Conservation (phyloP, 2,888 invertebrate genomes). For the Syrista parreyssii region DNA sequence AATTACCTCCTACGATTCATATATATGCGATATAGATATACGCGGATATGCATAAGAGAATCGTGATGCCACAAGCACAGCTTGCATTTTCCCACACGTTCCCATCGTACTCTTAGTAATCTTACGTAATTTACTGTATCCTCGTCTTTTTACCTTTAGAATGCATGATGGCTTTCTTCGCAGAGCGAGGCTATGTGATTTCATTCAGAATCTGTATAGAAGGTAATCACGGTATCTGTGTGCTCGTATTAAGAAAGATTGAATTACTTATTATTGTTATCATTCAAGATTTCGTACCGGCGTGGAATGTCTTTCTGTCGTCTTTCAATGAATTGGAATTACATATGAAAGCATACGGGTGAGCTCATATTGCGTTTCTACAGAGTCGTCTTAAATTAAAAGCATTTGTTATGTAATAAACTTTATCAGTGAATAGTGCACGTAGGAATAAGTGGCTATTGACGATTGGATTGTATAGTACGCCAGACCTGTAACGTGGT, state of each 20-base stretch:
- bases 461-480: not conserved
- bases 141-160: not conserved
- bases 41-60: not conserved
- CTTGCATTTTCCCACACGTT: not conserved
- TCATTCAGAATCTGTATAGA: not conserved
- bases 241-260: not conserved
- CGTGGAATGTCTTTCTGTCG: not conserved
- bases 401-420: not conserved
- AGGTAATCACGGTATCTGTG: not conserved
- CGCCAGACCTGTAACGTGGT: not conserved
- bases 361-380: not conserved
- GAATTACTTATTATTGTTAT: not conserved
- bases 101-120: not conserved
- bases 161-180: not conserved
- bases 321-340: not conserved
- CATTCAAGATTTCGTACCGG: not conserved
- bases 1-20: not conserved
- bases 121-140: not conserved
- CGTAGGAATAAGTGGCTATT: not conserved
- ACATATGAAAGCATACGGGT: not conserved
- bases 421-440: not conserved
- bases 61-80: not conserved
- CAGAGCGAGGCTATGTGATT: not conserved
- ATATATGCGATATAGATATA: no score
- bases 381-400: not conserved